Base-by-base conservation (phyloP, 1,140 invertebrate species). In the Cherax destructor region DNA sequence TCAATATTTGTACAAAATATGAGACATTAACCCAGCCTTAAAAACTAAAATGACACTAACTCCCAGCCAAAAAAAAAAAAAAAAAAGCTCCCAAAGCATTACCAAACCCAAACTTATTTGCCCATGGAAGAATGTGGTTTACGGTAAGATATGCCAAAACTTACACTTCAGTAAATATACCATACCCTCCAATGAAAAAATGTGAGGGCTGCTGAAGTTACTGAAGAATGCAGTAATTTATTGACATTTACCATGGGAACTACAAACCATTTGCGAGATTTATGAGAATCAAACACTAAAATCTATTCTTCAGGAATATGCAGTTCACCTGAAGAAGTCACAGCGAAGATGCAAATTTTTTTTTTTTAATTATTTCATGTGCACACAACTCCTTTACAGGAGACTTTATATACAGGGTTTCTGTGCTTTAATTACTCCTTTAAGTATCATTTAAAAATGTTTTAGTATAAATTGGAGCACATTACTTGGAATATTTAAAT, bases 11-110 rank as follows among this genome's bases (percentile, higher is more conserved):
- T 86, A 86, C 85, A 78, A 50, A 59, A 61, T 24, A 78, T 56
- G 49, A 81, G 56, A 86, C n/a, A 52, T 59, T 59, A 78, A 59
- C 72, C 85, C 65, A 47, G 72, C 85, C 85, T 77, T 78, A 76
- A 86, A 18, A n/a, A 77, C 52, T 56, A 86, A 74, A 76, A 76
- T 84, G 83, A 86, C 85, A 78, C 85, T 56, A 78, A 56, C 85
- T 78, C 52, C 49, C 3, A 18, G 72, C 30, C 52, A 56, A 56
- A 56, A 56, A 56, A 41, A 41, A 56, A 56, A 41, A 41, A 41
- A 50, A 86, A 77, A 47, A 86, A 86, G 85, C 85, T 56, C 85
- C 85, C 85, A 86, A 86, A 78, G 72, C 76, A 77, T 41, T 50
- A 61, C 85, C 76, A 78, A 78, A 56, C 72, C 74, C 69, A 76